phyloP scores from a whole-genome alignment of 64 coral and sea anemone genomes.

The Actinia equina region DNA sequence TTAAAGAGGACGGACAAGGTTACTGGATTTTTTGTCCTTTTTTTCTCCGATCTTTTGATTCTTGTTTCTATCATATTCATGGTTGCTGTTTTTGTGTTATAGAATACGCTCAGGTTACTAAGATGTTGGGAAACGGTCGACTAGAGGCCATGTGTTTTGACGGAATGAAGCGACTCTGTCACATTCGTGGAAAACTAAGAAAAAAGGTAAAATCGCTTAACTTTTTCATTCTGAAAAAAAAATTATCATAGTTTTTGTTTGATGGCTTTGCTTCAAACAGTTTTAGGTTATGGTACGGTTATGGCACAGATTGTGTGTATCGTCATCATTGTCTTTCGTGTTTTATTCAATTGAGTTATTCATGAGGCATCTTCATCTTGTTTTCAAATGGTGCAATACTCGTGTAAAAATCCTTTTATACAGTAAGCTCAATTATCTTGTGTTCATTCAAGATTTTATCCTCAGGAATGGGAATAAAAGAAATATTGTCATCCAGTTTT shows the following conservation, averaged over 20 bases:
- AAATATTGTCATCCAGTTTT: too few species aligned
- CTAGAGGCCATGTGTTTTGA: constrained; percentile 94
- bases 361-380: too few species aligned
- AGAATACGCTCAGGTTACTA: constrained; percentile 96
- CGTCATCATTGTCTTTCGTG: neutral
- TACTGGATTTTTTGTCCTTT: neutral
- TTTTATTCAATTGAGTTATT: too few species aligned
- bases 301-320: neutral
- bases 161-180: constrained; percentile 79
- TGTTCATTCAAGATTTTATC: too few species aligned
- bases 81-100: neutral
- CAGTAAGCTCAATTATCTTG: too few species aligned
- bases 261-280: too few species aligned
- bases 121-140: constrained; percentile 97
- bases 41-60: constrained; percentile 1
- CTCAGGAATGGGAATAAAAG: too few species aligned
- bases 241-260: neutral
- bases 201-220: constrained; percentile 91
- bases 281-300: too few species aligned
- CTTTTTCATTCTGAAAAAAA: too few species aligned
- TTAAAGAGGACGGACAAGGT: constrained; percentile 99
- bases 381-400: too few species aligned
- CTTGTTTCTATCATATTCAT: neutral
- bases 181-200: constrained; percentile 96
- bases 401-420: too few species aligned